Base-by-base conservation (phyloP, 2,113 vertebrate genomes). In the Triplophysa siluroides region DNA sequence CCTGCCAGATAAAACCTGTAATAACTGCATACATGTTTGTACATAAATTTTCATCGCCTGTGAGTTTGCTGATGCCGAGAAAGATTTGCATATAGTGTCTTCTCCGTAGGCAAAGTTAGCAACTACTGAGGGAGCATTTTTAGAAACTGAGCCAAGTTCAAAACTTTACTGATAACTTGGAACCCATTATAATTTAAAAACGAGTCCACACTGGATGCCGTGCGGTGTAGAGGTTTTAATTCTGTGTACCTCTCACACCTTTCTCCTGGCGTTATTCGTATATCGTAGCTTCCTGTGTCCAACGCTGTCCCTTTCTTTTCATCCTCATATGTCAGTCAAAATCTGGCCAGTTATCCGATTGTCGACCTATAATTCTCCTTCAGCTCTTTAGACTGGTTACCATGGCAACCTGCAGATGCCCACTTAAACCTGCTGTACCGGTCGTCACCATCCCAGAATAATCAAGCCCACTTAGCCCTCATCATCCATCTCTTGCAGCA, bases 371-470 rank as follows among this genome's bases (percentile, higher is more conserved):
- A n/a, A 64, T 29, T 70, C 69, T 81, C 74, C 75, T 76, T 81
- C 75, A 70, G 41, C 13, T 54, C 69, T 70, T 50, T 47, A 60
- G 45, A 18, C 50, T 38, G 3, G 78, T 85, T 45, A 24, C 81
- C 81, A 83, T 43, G 76, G 76, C 78, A 81, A 81, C 81, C 12
- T 29, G 78, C 52, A 66, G 78, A 81, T 81, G 79, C 83, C 79
- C 84, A 81, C 81, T 83, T 61, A 83, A 85, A 81, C 81, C 62
- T 33, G 54, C 76, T 83, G 78, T 81, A 79, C 78, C 62, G 62
- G 26, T 64, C 26, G n/a, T 78, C 18, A 19, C 47, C 65, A 78
- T 81, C 78, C 71, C 70, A 54, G 82, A 81, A 81, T 71, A 75
- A 79, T 82, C 43, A 50, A 79, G 23, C 74, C 81, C 83, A 72